Evolutionary conservation across 2,797 vertebrate genomes (phyloP), one percentile per base, ranked within the genome.

Genomic region (Falco naumanni): DNA sequence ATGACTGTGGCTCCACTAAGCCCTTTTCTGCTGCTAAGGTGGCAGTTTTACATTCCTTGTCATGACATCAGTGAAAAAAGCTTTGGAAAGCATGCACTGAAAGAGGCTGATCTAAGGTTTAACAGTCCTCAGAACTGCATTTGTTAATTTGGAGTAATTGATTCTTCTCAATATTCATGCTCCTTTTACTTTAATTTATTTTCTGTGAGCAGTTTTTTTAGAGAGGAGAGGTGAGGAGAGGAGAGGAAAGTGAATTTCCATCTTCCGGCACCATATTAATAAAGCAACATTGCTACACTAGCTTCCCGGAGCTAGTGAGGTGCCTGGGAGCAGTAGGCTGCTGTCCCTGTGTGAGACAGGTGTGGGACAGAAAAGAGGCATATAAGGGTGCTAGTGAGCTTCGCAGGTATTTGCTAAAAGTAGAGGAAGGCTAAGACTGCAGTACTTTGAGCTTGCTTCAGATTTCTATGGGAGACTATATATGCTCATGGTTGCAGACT

Each of bases 121-220:
- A 87, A 87, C 34, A 65, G 16, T 54, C 33, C 87, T 96, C 72
- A 81, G 53, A 87, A 72, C n/a, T 50, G 20, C 89, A 71, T 81
- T 91, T 89, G 19, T n/a, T 92, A 80, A 93, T 91, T 87, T 83
- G 29, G 17, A 87, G 21, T 74, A 75, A 89, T 39, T 85, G 53
- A 83, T 87, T 95, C 95, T 94, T 95, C 63, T 93, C 54, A 76
- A 9, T 92, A 75, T 93, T 93, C 66, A 12, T 63, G 21, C 85
- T 77, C 25, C 45, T 93, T 92, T 77, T 82, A 69, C 83, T 93
- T 59, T 75, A 53, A 72, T 87, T 90, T 76, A 29, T 88, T 91
- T 90, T 61, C 65, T 65, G 12, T 66, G 20, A 66, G 11, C 47
- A 22, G 10, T 16, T 68, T 87, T 87, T 91, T 89, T 78, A 79